Percentiles rank a stretch among this genome's conserved stretches.
Conservation (phyloP, 2,113 vertebrate genomes). For the Tachycineta bicolor region DNA sequence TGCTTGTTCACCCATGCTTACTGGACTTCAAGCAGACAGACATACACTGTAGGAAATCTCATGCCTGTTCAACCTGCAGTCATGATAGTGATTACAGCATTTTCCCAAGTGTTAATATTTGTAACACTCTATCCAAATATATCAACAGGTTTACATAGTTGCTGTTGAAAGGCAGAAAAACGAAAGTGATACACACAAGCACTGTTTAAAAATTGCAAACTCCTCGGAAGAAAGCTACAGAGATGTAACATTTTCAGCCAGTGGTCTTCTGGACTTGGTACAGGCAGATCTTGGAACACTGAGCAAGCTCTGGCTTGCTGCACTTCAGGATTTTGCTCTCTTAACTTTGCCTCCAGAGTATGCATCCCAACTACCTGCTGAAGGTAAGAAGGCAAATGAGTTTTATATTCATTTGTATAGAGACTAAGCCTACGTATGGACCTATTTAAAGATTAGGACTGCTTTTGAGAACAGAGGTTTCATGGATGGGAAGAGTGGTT, state of each 20-base stretch:
- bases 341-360: conserved; percentile 86
- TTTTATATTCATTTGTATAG: background rate
- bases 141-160: conserved; percentile 88
- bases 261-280: conserved; percentile 84
- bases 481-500: background rate
- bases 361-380: conserved; percentile 78
- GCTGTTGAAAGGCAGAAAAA: conserved; percentile 83
- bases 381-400: conserved; percentile 77
- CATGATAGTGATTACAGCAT: background rate
- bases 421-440: background rate
- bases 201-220: conserved; percentile 22
- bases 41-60: background rate
- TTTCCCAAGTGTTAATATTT: background rate
- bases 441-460: background rate
- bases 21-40: background rate
- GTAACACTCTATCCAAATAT: conserved; percentile 13
- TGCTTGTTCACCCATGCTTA: background rate
- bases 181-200: conserved; percentile 36
- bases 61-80: background rate
- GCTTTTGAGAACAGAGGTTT: background rate
- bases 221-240: conserved; percentile 57
- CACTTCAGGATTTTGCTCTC: conserved; percentile 89
- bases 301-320: conserved; percentile 90
- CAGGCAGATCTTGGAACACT: conserved; percentile 83
- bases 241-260: conserved; percentile 7